Conservation (phyloP, 2,888 invertebrate species). For the Phortica okadai region DNA sequence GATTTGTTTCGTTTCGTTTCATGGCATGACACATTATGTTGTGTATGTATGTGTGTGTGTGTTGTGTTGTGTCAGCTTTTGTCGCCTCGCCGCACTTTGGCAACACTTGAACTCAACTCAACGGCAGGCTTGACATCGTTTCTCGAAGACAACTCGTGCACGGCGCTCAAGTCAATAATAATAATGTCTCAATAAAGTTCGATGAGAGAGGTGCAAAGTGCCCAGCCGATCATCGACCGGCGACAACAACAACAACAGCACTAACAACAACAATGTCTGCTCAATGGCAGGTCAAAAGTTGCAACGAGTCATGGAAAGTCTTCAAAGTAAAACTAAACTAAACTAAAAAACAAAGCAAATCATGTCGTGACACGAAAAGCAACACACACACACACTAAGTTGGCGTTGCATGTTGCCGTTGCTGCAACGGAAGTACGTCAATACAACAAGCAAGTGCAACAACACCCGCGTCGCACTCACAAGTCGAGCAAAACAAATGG, state of each 20-base stretch:
- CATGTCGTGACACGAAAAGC: conserved; percentile 24
- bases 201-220: not conserved
- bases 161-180: conserved; percentile 60
- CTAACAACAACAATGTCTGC: conserved; percentile 19
- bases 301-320: conserved; percentile 19
- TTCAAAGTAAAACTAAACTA: not conserved
- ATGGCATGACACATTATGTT: too few species aligned
- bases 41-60: not conserved
- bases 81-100: conserved; percentile 18
- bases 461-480: conserved; percentile 16
- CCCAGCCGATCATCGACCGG: not conserved
- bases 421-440: conserved; percentile 23
- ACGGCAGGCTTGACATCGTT: conserved; percentile 25
- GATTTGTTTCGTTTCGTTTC: conserved; percentile 13
- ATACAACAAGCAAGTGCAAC: conserved; percentile 7
- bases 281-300: conserved; percentile 34
- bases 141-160: conserved; percentile 15
- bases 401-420: not conserved
- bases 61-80: conserved; percentile 26
- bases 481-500: not conserved
- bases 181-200: conserved; percentile 68
- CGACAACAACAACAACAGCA: not conserved
- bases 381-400: not conserved
- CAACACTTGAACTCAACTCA: not conserved
- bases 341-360: not conserved